A percentile compares a stretch with the other conserved stretches of the same genome.
phyloP scores from a whole-genome alignment of 2,888 invertebrate genomes.

The Terebella lapidaria region DNA sequence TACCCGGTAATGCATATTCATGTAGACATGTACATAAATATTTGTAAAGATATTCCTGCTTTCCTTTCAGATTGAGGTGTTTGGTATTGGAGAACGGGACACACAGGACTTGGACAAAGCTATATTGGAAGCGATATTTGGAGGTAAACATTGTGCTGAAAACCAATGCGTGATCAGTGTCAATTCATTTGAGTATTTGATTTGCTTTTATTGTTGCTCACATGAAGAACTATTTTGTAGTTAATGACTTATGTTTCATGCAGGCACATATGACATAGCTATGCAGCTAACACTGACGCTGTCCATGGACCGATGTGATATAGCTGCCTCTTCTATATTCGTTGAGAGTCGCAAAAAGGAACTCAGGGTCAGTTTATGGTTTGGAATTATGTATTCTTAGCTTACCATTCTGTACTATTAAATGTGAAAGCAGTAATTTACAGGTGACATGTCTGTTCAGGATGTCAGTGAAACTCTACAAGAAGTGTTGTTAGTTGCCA shows the following conservation, averaged over 20 bases:
- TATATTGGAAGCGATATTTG: constrained; percentile 10
- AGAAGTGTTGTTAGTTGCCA: constrained; percentile 12
- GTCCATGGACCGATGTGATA: constrained; percentile 10
- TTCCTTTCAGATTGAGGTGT: constrained; percentile 13
- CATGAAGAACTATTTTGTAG: too few relatives aligned
- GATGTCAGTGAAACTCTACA: constrained; percentile 3
- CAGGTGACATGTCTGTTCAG: too few relatives aligned
- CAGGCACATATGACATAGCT: constrained; percentile 6
- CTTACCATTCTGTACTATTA: neutral
- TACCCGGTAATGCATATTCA: too few relatives aligned
- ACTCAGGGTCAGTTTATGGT: constrained; percentile 4
- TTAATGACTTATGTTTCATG: too few relatives aligned
- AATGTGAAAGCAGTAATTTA: too few relatives aligned
- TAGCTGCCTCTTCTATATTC: constrained; percentile 8
- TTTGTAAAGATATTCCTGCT: too few relatives aligned
- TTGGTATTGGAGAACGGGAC: constrained; percentile 6
- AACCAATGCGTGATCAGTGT: too few relatives aligned
- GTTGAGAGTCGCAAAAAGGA: constrained; percentile 9
- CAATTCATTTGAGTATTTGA: too few relatives aligned
- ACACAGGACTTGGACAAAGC: constrained; percentile 6
- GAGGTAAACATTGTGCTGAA: constrained; percentile 5
- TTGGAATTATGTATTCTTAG: neutral
- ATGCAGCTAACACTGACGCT: constrained; percentile 8
- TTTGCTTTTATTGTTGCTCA: too few relatives aligned
- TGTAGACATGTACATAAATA: too few relatives aligned